Base-by-base conservation (phyloP, 2,113 vertebrate genomes). In the Dermatemys mawii region DNA sequence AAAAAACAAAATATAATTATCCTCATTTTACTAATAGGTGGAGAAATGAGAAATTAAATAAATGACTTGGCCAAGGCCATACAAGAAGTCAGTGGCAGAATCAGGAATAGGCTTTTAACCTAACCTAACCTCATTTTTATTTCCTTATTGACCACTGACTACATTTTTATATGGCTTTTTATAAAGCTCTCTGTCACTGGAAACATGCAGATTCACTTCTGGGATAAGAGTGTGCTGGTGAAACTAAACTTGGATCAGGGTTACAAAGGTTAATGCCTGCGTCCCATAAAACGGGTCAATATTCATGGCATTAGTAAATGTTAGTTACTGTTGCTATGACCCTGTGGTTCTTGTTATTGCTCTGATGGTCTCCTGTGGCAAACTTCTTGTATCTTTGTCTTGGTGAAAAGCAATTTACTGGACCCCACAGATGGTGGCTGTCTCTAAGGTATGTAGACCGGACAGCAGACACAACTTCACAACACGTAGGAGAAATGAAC, bases 21-120 rank as follows among this genome's bases (percentile, higher is more conserved):
- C 24, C 41, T 12, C 73, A 8, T 76, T 75, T 76, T 76, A 29
- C 13, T 27, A 41, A 27, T 76, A 14, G 12, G 11, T 76, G 35
- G 78, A 93, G 55, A 57, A 95, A 86, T 91, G 88, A 22, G 22
- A 38, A 78, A 86, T 86, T 91, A 93, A 54, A 48, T 5, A 41
- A 89, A 54, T 83, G 73, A 83, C 57, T 89, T 73, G 49, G 24
- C 87, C 81, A 24, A 76, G 55, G 81, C 73, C 81, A 54, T 0
- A 0, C 50, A 51, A 88, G 63, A n/a, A 78, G 19, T 67, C 85
- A 81, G 24, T 70, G 75, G 44, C 48, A 84, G 57, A 83, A 55
- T 57, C 63, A 79, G 89, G 81, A 83, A 38, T 6, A 84, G 85
- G 51, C 51, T 82, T 82, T 53, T 51, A 24, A 27, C 32, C 53